These are phyloP conservation scores for Periophthalmus modestus DNA, from an alignment of 2,113 vertebrate species.

Conservation along the genomic window DNA sequence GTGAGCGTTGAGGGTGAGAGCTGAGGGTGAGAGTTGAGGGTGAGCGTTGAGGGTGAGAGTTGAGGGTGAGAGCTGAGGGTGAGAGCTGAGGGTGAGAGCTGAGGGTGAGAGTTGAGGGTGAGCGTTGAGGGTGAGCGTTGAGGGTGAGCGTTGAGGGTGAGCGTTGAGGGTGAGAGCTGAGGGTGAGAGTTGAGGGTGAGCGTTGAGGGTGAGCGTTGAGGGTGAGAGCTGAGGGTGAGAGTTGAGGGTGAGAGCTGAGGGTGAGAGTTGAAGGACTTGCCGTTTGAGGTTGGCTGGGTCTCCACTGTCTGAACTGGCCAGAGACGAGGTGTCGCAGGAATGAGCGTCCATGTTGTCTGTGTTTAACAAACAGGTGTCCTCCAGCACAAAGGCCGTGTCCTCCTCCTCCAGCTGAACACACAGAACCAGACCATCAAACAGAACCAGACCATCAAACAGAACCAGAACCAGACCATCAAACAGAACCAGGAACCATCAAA, in stretches of 20 bases:
- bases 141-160: too few relatives aligned
- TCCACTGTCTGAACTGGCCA: conserved; percentile 97
- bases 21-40: neutral
- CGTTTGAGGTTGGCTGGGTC: conserved; percentile 90
- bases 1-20: neutral
- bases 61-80: too few relatives aligned
- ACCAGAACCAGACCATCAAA: too few relatives aligned
- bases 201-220: too few relatives aligned
- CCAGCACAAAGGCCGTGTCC: conserved; percentile 90
- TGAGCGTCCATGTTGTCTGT: conserved; percentile 89
- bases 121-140: too few relatives aligned
- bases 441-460: too few relatives aligned
- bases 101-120: neutral
- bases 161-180: neutral
- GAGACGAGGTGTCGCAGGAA: conserved; percentile 94
- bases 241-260: neutral
- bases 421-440: neutral
- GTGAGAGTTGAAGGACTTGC: conserved; percentile 53
- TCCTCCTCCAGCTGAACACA: conserved; percentile 89
- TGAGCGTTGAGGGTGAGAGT: too few relatives aligned
- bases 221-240: too few relatives aligned
- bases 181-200: neutral
- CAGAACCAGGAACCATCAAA: too few relatives aligned
- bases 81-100: neutral
- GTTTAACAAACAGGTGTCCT: conserved; percentile 90